These are phyloP conservation scores for Mastomys coucha DNA, from an alignment of 2,113 vertebrate species.

Conservation along the genomic window DNA sequence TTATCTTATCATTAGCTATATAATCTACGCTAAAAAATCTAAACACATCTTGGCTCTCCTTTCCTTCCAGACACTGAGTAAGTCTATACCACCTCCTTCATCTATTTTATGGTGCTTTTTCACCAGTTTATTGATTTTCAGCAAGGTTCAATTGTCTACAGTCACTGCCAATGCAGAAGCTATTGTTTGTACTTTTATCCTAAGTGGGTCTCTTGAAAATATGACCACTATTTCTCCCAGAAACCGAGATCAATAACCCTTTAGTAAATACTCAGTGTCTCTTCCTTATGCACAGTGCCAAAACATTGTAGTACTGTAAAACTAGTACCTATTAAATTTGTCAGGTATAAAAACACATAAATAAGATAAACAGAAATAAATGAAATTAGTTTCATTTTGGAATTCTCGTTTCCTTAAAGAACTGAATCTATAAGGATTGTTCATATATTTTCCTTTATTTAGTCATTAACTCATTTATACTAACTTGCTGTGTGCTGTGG, in stretches of 20 bases:
- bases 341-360: neutral
- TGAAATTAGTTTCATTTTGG: neutral
- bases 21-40: neutral
- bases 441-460: neutral
- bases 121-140: neutral
- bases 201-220: neutral
- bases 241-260: neutral
- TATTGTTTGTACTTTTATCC: neutral
- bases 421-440: neutral
- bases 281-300: neutral
- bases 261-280: neutral
- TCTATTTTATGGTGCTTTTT: neutral
- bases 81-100: neutral
- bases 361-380: neutral
- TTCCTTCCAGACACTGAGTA: neutral
- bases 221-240: neutral
- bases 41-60: neutral
- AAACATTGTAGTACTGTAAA: neutral
- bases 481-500: neutral
- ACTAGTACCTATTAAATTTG: neutral
- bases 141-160: neutral
- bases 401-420: neutral
- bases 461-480: neutral
- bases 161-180: neutral
- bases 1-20: neutral